Evolutionary conservation across 2,113 vertebrate species (phyloP).

Genomic region (Anolis carolinensis): DNA sequence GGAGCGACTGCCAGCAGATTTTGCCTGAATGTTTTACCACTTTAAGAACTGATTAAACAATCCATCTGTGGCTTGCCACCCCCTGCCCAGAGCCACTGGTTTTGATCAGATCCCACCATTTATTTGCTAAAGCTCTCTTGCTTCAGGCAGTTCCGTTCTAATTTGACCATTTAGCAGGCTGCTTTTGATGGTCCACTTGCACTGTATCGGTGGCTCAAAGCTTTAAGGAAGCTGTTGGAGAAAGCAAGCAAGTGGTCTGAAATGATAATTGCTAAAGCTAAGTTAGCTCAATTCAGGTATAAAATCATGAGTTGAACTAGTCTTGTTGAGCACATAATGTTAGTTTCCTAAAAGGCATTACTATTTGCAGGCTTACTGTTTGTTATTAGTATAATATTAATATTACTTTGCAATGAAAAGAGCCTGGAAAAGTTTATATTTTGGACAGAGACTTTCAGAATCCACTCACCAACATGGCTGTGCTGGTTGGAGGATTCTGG

Average conservation of each 20-base stretch:
- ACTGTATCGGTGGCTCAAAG: slow-evolving; percentile 79
- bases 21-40: slow-evolving; percentile 31
- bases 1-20: not conserved
- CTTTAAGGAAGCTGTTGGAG: slow-evolving; percentile 70
- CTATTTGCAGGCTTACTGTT: too few relatives aligned
- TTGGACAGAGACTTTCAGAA: too few relatives aligned
- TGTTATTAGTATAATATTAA: too few relatives aligned
- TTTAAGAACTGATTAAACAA: slow-evolving; percentile 36
- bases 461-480: too few relatives aligned
- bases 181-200: slow-evolving; percentile 93
- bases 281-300: slow-evolving; percentile 39
- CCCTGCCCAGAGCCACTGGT: slow-evolving; percentile 60
- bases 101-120: slow-evolving; percentile 72
- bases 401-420: too few relatives aligned
- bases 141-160: slow-evolving; percentile 79
- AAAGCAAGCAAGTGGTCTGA: slow-evolving; percentile 60
- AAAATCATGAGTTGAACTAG: slow-evolving; percentile 32
- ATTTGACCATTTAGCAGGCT: slow-evolving; percentile 77
- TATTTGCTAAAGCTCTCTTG: slow-evolving; percentile 69
- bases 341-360: not conserved
- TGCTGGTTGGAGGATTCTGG: too few relatives aligned
- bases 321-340: slow-evolving; percentile 3
- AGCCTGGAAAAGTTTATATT: too few relatives aligned
- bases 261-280: slow-evolving; percentile 15
- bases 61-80: slow-evolving; percentile 70